phyloP scores from a whole-genome alignment of 92 coral and sea anemone genomes.

The Phenganax stokvisi region DNA sequence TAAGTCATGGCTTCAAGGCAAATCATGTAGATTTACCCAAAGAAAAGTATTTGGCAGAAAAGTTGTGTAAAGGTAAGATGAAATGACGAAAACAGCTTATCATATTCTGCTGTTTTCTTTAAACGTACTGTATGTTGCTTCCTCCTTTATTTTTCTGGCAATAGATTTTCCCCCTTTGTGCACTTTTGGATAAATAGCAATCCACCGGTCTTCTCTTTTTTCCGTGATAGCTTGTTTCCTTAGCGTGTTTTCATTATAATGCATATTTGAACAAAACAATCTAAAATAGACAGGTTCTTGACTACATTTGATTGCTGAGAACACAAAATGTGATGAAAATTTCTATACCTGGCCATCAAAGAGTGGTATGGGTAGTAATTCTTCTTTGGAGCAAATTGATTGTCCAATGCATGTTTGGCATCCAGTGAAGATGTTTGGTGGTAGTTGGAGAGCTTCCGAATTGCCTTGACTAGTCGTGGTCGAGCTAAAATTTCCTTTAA shows the following conservation, averaged over 20 bases:
- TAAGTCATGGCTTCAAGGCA: too few relatives aligned
- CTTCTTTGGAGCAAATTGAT: slow-evolving; percentile 39
- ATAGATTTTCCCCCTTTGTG: slow-evolving; percentile 38
- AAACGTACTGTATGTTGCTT: slow-evolving; percentile 25
- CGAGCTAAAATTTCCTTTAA: slow-evolving; percentile 33
- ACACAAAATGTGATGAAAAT: neutral
- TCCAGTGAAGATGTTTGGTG: slow-evolving; percentile 46
- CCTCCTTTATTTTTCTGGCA: slow-evolving; percentile 31
- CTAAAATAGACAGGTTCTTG: neutral
- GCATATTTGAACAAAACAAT: neutral
- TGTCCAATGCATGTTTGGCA: slow-evolving; percentile 41
- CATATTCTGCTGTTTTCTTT: too few relatives aligned
- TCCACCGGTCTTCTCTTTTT: slow-evolving; percentile 1
- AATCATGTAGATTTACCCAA: too few relatives aligned
- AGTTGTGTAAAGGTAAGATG: neutral
- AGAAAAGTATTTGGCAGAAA: neutral
- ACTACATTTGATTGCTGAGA: neutral
- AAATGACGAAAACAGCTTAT: too few relatives aligned
- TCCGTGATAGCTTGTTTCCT: slow-evolving; percentile 20
- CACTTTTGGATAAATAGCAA: slow-evolving; percentile 10
- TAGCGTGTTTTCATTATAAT: neutral
- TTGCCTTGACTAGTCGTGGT: slow-evolving; percentile 40
- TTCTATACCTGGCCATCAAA: slow-evolving; percentile 34
- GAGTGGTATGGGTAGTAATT: slow-evolving; percentile 46
- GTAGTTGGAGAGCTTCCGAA: slow-evolving; percentile 28